phyloP scores from a whole-genome alignment of 2,888 invertebrate genomes.

The Erynnis tages region DNA sequence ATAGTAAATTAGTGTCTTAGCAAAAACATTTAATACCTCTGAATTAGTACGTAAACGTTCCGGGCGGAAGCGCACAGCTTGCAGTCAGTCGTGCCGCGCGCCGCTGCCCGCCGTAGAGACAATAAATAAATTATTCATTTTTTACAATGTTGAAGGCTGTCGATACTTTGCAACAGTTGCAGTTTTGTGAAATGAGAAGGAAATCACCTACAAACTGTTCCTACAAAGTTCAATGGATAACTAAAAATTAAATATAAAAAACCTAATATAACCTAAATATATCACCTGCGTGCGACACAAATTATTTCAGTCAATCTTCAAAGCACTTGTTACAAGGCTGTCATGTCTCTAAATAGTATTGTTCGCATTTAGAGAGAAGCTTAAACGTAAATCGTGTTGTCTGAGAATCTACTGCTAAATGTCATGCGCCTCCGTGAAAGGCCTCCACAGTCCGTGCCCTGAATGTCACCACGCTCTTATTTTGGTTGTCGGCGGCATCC shows the following conservation, averaged over 20 bases:
- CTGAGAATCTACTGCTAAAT: conserved; percentile 53
- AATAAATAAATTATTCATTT: conserved; percentile 35
- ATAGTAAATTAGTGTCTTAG: conserved; percentile 19
- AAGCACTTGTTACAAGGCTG: conserved; percentile 23
- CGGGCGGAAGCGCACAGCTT: conserved; percentile 40
- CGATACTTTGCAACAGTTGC: conserved; percentile 6
- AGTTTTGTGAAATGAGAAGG: conserved; percentile 2
- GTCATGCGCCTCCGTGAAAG: conserved; percentile 63
- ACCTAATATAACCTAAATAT: no score
- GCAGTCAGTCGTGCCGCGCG: conserved; percentile 18
- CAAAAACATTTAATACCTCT: conserved; percentile 34
- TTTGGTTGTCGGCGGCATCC: conserved; percentile 51
- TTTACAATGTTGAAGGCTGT: conserved; percentile 14
- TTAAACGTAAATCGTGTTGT: conserved; percentile 40
- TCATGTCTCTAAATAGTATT: conserved; percentile 3
- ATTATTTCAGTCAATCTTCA: not conserved
- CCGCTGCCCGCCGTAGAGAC: conserved; percentile 9
- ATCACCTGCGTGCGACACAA: not conserved
- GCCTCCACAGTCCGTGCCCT: conserved; percentile 50
- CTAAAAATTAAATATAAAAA: no score
- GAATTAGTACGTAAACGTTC: conserved; percentile 40
- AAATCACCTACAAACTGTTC: no score
- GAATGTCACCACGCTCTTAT: conserved; percentile 68
- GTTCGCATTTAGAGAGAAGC: conserved; percentile 30
- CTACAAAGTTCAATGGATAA: no score